Base-by-base conservation (phyloP, 2,888 invertebrate genomes). In the Meteorus cinctellus region DNA sequence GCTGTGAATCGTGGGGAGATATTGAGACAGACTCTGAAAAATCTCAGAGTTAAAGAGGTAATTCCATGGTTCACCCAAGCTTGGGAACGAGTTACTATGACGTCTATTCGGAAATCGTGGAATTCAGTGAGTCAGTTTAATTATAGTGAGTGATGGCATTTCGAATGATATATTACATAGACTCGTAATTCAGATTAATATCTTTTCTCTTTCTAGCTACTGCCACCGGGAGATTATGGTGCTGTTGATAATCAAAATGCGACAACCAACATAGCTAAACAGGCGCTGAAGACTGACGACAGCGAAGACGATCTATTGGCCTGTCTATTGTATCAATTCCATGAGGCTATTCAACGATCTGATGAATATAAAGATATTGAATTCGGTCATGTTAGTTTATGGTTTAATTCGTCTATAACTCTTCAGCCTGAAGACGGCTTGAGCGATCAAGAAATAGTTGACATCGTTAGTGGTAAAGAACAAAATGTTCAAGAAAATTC, bases 381-480 rank as follows among this genome's bases (percentile, higher is more conserved):
- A 19, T n/a, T 16, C 5, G 10, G 19, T 55, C 55, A 55, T 55
- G 24, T 55, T 4, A 55, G n/a, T 2, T 19, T 10, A 10, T 55
- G 55, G 55, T 55, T 55, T 55, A 55, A 55, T n/a, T 55, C 55
- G 12, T 12, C 41, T 12, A 24, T 55, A n/a, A 24, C 55, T 19
- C 10, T 55, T 1, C 24, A n/a, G 24, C 55, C 55, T 55, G 55
- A 55, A 19, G 55, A 55, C 6, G 14, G 55, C 2, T 24, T 24
- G 55, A 55, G 55, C n/a, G 55, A 55, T 55, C 55, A 55, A n/a
- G 55, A 55, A 55, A 55, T 55, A 19, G 55, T 55, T 8, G 55
- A 55, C n/a, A 55, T 55, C 8, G 55, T 55, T 24, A n/a, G 24
- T 4, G 55, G 24, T 5, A 55, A 4, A 55, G 55, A 55, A 19